phyloP scores from a whole-genome alignment of 2,113 vertebrate genomes.

The Glaucidium brasilianum region DNA sequence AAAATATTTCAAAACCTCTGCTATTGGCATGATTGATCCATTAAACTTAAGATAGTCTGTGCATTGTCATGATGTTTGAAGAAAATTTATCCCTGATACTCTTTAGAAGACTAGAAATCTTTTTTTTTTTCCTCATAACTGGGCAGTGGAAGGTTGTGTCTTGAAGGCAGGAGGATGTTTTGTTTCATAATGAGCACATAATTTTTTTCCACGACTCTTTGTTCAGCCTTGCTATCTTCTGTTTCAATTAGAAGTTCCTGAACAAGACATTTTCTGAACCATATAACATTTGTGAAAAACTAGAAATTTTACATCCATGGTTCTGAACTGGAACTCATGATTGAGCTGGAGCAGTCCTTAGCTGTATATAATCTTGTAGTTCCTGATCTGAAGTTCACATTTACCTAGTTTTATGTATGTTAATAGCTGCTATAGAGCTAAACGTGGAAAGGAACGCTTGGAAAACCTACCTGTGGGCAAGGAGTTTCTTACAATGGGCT shows the following conservation, averaged over 20 bases:
- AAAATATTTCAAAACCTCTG: background rate
- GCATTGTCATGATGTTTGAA: background rate
- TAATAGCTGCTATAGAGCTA: background rate
- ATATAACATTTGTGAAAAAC: background rate
- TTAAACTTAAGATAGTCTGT: background rate
- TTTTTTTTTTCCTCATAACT: background rate
- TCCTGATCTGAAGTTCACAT: background rate
- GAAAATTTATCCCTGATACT: background rate
- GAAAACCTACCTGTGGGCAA: background rate
- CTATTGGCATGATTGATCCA: background rate
- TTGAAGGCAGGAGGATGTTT: background rate
- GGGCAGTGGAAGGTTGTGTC: background rate
- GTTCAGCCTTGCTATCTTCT: background rate
- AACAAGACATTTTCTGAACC: background rate
- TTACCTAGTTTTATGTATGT: background rate
- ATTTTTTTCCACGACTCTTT: background rate
- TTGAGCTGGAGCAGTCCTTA: background rate
- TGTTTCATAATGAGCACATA: background rate
- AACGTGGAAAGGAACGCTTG: background rate
- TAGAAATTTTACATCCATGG: background rate
- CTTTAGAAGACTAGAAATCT: background rate
- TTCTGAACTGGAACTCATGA: background rate
- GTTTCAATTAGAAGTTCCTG: background rate
- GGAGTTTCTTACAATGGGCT: background rate
- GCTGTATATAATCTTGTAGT: background rate